Conservation (phyloP, 2,888 invertebrate species). For the Dryocosmus kuriphilus region DNA sequence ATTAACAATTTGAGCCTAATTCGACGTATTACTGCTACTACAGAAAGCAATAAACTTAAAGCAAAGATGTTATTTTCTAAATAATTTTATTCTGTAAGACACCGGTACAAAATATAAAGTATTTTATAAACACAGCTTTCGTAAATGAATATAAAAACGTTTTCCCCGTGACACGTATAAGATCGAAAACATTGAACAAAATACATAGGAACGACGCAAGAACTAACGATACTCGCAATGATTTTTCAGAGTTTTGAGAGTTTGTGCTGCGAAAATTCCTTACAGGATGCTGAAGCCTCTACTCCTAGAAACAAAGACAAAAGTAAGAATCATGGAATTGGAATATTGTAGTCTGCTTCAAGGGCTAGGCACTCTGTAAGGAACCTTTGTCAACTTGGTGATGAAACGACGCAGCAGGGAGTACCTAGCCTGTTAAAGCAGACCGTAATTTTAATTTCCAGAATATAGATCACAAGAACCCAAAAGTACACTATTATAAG, state of each 20-base stretch:
- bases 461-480: neutral
- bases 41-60: constrained; percentile 72
- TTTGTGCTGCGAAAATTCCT: constrained; percentile 64
- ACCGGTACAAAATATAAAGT: constrained; percentile 52
- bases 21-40: too few species aligned
- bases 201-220: neutral
- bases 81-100: constrained; percentile 56
- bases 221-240: neutral
- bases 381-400: constrained; percentile 60
- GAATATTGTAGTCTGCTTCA: constrained; percentile 64
- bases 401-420: constrained; percentile 60
- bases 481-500: neutral
- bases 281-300: constrained; percentile 74
- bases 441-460: constrained; percentile 59
- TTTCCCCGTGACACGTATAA: neutral
- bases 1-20: too few species aligned
- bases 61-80: constrained; percentile 43
- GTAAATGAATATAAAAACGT: constrained; percentile 12
- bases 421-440: constrained; percentile 71
- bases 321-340: constrained; percentile 31
- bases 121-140: constrained; percentile 6
- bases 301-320: constrained; percentile 72
- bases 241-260: neutral
- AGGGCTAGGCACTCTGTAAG: constrained; percentile 74
- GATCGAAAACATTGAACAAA: neutral